Evolutionary conservation across 1,140 invertebrate genomes (phyloP).

Genomic region (Pteromalus puparum): DNA sequence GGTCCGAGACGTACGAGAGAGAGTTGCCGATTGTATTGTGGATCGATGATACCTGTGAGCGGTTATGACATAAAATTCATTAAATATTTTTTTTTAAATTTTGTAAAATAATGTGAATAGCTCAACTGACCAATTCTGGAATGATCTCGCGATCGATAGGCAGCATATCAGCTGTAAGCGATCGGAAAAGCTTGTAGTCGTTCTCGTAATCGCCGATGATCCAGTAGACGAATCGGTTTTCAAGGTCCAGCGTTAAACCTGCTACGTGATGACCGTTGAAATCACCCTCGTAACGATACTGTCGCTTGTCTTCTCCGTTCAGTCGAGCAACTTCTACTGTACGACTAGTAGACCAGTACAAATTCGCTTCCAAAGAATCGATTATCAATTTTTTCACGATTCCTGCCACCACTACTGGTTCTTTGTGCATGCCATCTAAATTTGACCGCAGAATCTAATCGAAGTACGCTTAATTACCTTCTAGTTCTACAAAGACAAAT

Average conservation of each 20-base stretch:
- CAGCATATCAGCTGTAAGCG: constrained; percentile 78
- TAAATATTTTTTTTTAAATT: neutral
- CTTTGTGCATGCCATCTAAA: constrained; percentile 81
- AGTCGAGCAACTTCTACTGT: constrained; percentile 86
- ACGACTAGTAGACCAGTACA: constrained; percentile 92
- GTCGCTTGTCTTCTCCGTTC: constrained; percentile 85
- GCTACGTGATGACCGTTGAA: constrained; percentile 90
- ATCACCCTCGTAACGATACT: constrained; percentile 84
- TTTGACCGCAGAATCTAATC: constrained; percentile 81
- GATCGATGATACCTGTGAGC: constrained; percentile 67
- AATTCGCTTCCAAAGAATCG: constrained; percentile 86
- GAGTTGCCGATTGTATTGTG: constrained; percentile 17
- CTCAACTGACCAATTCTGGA: constrained; percentile 66
- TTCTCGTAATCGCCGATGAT: constrained; percentile 83
- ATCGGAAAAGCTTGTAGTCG: constrained; percentile 83
- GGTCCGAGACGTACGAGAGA: constrained; percentile 31
- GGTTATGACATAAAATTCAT: constrained; percentile 48
- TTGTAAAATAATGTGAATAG: neutral
- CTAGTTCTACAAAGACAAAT: neutral
- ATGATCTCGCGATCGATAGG: constrained; percentile 68
- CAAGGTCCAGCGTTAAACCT: constrained; percentile 87
- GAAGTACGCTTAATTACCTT: neutral
- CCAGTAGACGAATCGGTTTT: constrained; percentile 86
- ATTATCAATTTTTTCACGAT: constrained; percentile 87
- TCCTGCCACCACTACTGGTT: constrained; percentile 86